A percentile compares a stretch with the other conserved stretches of the same genome.
phyloP scores from a whole-genome alignment of 2,888 invertebrate genomes.

The Eristalinus sepulchralis region DNA sequence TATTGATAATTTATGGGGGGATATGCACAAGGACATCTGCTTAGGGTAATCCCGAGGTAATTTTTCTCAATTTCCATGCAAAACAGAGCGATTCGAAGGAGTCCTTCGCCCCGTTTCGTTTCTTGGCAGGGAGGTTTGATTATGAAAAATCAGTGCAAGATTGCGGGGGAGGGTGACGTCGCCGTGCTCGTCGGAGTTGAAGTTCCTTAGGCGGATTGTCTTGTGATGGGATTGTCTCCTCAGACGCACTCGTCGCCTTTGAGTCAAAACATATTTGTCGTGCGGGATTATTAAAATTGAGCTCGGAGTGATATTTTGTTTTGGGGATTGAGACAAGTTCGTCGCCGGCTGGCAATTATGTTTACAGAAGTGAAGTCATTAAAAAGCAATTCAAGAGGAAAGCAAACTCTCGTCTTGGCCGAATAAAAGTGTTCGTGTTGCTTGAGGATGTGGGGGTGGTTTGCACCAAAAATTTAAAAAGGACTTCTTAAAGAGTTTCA shows the following conservation, averaged over 20 bases:
- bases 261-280: neutral
- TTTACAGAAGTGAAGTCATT: neutral
- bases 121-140: constrained; percentile 3
- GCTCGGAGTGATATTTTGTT: neutral
- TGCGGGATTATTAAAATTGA: neutral
- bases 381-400: neutral
- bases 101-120: neutral
- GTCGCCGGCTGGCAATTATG: neutral
- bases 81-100: neutral
- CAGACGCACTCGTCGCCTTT: neutral
- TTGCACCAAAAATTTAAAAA: too few relatives aligned
- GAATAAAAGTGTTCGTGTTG: neutral
- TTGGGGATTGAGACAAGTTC: neutral
- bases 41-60: constrained; percentile 41
- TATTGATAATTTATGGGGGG: constrained; percentile 57
- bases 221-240: neutral
- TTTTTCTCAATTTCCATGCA: constrained; percentile 47
- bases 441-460: too few relatives aligned
- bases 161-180: neutral
- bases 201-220: neutral
- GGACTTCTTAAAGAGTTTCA: too few relatives aligned
- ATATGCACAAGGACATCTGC: constrained; percentile 47
- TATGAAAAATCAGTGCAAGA: neutral
- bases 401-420: neutral
- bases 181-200: neutral